A percentile compares a stretch with the other conserved stretches of the same genome.
Conservation (phyloP, 2,797 vertebrate genomes). For the Sebastes goodei region DNA sequence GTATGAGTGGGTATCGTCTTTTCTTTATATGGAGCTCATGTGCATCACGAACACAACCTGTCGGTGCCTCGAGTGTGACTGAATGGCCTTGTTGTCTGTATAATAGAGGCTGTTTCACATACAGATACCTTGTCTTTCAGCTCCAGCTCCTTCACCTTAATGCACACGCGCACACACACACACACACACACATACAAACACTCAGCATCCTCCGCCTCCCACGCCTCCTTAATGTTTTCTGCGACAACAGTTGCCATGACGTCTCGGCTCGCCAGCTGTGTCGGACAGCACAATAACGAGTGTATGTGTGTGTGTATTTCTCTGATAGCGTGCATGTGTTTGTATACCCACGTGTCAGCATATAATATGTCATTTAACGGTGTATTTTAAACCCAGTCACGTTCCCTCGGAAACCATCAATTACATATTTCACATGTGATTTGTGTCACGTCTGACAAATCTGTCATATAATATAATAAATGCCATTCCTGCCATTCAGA, state of each 20-base stretch:
- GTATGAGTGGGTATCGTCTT: not conserved
- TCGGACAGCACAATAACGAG: slow-evolving; percentile 53
- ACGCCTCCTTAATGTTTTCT: slow-evolving; percentile 62
- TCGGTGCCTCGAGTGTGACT: not conserved
- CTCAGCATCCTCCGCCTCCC: slow-evolving; percentile 47
- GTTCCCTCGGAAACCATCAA: not conserved
- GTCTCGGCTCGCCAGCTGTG: slow-evolving; percentile 52
- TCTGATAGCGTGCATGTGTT: slow-evolving; percentile 11
- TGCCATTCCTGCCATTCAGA: not conserved
- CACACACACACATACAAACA: not conserved
- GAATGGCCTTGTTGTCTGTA: slow-evolving; percentile 7
- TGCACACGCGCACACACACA: not conserved
- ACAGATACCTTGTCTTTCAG: slow-evolving; percentile 20
- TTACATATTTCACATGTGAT: not conserved
- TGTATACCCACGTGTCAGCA: not conserved
- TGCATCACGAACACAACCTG: not conserved
- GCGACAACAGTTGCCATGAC: slow-evolving; percentile 76
- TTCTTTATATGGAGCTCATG: not conserved
- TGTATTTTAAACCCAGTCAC: not conserved
- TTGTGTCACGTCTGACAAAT: not conserved
- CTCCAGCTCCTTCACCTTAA: slow-evolving; percentile 24
- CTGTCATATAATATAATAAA: not conserved
- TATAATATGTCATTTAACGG: not conserved
- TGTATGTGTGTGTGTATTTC: slow-evolving; percentile 36
- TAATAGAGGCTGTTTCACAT: slow-evolving; percentile 15